A percentile compares a stretch with the other conserved stretches of the same genome.
phyloP scores from a whole-genome alignment of 2,888 invertebrate genomes.

The Caenorhabditis plicata region DNA sequence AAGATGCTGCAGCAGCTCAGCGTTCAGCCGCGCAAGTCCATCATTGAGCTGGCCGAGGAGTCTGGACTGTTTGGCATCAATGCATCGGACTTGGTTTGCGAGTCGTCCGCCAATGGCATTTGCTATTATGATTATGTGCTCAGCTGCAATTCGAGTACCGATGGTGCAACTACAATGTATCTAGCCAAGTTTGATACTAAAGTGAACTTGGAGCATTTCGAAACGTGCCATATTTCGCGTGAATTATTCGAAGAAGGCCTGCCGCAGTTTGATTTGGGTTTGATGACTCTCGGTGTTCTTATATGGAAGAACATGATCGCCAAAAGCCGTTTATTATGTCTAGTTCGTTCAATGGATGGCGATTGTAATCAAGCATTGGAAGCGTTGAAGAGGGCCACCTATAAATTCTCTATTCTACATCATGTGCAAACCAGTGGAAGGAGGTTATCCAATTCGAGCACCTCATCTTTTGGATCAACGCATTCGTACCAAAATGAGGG shows the following conservation, averaged over 20 bases:
- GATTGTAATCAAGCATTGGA: conserved; percentile 43
- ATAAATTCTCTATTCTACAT: conserved; percentile 54
- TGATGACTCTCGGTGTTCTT: conserved; percentile 58
- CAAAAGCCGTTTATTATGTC: conserved; percentile 51
- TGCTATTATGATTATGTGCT: conserved; percentile 61
- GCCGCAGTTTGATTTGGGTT: conserved; percentile 50
- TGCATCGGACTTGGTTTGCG: conserved; percentile 61
- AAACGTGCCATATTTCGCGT: conserved; percentile 34
- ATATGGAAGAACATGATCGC: conserved; percentile 53
- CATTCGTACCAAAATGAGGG: conserved; percentile 30
- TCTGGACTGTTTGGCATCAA: conserved; percentile 56
- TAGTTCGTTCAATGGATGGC: conserved; percentile 40
- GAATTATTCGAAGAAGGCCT: conserved; percentile 44
- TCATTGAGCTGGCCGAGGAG: conserved; percentile 58
- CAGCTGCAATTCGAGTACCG: conserved; percentile 33
- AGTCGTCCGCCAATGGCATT: conserved; percentile 48
- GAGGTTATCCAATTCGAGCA: conserved; percentile 26
- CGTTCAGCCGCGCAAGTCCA: conserved; percentile 45
- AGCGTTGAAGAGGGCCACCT: conserved; percentile 56
- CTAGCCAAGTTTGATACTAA: conserved; percentile 56
- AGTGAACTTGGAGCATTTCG: conserved; percentile 59
- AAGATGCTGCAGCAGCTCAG: conserved; percentile 6
- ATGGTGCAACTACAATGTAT: conserved; percentile 47
- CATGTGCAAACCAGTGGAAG: conserved; percentile 50
- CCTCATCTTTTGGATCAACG: conserved; percentile 22